Evolutionary conservation across 2,113 vertebrate species (phyloP), one percentile per base, ranked within the genome.

Genomic region (Proterorhinus semilunaris): DNA sequence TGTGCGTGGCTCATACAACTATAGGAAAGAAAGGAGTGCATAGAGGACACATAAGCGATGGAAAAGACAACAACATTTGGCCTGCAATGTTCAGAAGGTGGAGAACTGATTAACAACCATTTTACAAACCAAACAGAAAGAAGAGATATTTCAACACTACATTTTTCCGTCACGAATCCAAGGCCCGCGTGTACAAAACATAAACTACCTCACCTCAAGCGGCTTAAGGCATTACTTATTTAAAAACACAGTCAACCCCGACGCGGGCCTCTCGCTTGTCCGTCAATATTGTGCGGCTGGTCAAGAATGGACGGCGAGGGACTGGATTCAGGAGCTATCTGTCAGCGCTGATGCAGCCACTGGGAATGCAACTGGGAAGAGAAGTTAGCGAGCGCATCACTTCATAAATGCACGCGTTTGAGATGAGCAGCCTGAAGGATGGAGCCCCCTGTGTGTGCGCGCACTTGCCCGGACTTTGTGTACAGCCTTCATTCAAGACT

Each of bases 281-380:
- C 46, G 57, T 71, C 62, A 63, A 72, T 36, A 10, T 8, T 46
- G 49, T 72, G 48, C 76, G 62, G 48, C 13, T 48, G 7, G 65
- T 69, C 76, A 68, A 74, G 44, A 67, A 69, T 81, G 72, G 61
- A 57, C 52, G 68, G 54, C 62, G 55, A 71, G 59, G 72, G 21
- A 68, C 49, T 66, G 57, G 49, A 63, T 67, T 43, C 64, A 59
- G n/a, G 47, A 69, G 51, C 52, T 68, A 53, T 76, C 67, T 68
- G 74, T 75, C 66, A 79, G 58, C 27, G 7, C 16, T 36, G 48
- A 71, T 75, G 71, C 11, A 10, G 16, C 63, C 58, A 21, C 17
- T 17, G 64, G 4, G 3, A 66, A 68, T 44, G 49, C n/a, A 27
- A 51, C 59, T 67, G 55, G 55, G 73, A 75, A 68, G 47, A 44